Evolutionary conservation across 2,797 vertebrate species (phyloP).

Genomic region (Dromococcyx pavoninus): DNA sequence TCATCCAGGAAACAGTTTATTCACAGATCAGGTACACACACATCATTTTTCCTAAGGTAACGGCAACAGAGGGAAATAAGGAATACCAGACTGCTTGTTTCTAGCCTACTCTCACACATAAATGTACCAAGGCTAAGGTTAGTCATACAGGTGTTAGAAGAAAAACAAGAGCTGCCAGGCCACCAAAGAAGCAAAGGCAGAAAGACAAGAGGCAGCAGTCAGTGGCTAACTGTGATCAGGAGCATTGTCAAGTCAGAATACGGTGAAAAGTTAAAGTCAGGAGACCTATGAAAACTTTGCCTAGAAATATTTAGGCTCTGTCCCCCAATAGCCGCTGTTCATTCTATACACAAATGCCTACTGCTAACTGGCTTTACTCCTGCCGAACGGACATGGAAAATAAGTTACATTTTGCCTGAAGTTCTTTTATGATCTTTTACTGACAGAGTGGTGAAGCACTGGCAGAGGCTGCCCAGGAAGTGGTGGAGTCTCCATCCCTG

Average conservation of each 20-base stretch:
- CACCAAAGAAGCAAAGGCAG: background rate
- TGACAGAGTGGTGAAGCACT: no score
- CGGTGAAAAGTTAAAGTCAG: background rate
- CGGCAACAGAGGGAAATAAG: background rate
- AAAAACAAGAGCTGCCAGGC: background rate
- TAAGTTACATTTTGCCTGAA: background rate
- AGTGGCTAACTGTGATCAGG: background rate
- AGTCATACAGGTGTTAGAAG: rapidly evolving
- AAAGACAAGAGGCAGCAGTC: background rate
- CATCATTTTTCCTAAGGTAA: background rate
- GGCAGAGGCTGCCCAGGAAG: no score
- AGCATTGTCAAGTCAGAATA: background rate
- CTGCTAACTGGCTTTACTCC: background rate
- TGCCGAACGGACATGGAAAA: background rate
- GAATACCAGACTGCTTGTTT: background rate
- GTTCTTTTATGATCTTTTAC: background rate
- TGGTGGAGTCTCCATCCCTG: no score
- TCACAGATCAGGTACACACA: conserved; percentile 10
- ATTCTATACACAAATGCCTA: background rate
- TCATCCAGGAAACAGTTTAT: conserved; percentile 18
- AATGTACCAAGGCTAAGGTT: background rate
- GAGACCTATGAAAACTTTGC: background rate
- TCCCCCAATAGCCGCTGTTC: rapidly evolving
- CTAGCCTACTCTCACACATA: background rate
- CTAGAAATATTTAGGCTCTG: background rate